phyloP scores from a whole-genome alignment of 2,113 vertebrate genomes.

The Callopanchax toddi region DNA sequence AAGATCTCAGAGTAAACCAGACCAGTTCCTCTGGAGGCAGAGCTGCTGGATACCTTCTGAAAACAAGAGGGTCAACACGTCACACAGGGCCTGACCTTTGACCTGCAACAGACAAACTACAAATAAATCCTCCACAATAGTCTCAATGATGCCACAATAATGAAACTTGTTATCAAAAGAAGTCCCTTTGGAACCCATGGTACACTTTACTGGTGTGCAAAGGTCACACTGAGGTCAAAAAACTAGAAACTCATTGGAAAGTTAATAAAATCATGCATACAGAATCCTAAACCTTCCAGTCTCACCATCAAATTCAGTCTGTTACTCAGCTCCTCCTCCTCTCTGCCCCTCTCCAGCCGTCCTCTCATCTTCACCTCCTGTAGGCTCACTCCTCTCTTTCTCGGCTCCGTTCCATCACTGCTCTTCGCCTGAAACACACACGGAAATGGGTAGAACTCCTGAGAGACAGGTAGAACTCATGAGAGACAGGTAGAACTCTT shows the following conservation, averaged over 20 bases:
- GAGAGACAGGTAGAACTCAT: background rate
- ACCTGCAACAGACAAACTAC: background rate
- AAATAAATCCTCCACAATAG: too few relatives aligned
- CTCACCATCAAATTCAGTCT: constrained; percentile 51
- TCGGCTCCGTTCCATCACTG: constrained; percentile 8
- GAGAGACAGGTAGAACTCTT: too few relatives aligned
- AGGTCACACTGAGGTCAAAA: too few relatives aligned
- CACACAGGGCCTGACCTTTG: background rate
- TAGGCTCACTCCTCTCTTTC: constrained; percentile 28
- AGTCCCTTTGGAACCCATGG: too few relatives aligned
- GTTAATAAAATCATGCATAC: too few relatives aligned
- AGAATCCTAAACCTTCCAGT: too few relatives aligned
- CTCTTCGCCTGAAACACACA: constrained; percentile 4
- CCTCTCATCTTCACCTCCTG: constrained; percentile 68
- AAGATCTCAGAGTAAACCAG: constrained; percentile 66
- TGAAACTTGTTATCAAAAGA: too few relatives aligned
- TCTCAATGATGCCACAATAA: too few relatives aligned
- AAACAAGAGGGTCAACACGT: background rate
- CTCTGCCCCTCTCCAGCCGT: constrained; percentile 50
- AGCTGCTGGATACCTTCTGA: constrained; percentile 51
- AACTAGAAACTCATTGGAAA: too few relatives aligned
- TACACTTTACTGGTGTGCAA: too few relatives aligned
- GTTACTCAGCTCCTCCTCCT: constrained; percentile 52
- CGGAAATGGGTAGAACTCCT: background rate
- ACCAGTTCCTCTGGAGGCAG: constrained; percentile 55